Evolutionary conservation across 2,888 invertebrate species (phyloP).

Genomic region (Andrena praecox): DNA sequence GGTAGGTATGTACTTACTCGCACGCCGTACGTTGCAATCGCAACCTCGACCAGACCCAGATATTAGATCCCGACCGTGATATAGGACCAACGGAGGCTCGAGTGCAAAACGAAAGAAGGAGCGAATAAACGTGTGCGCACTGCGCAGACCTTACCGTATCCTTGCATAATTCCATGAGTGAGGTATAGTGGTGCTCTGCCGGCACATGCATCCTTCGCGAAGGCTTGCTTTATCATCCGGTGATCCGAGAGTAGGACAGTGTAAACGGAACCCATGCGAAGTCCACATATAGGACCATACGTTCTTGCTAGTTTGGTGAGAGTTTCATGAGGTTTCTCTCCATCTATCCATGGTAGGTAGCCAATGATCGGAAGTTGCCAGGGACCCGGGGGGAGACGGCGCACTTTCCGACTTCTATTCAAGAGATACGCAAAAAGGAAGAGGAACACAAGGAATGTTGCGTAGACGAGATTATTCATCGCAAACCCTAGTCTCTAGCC

Average conservation of each 20-base stretch:
- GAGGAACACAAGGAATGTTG: constrained; percentile 75
- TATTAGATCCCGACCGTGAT: no score
- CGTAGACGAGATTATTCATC: constrained; percentile 18
- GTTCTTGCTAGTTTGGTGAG: constrained; percentile 88
- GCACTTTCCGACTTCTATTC: constrained; percentile 83
- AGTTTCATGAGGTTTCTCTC: constrained; percentile 89
- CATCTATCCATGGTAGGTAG: constrained; percentile 91
- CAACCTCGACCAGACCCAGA: no score
- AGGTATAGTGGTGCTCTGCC: constrained; percentile 93
- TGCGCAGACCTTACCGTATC: constrained; percentile 89
- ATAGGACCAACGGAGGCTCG: no score
- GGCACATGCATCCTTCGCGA: constrained; percentile 90
- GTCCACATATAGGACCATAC: constrained; percentile 91
- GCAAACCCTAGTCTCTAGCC: not conserved
- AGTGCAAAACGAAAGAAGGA: not conserved
- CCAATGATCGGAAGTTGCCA: constrained; percentile 92
- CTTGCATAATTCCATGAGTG: constrained; percentile 95
- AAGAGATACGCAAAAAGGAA: constrained; percentile 71
- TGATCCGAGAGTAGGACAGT: constrained; percentile 93
- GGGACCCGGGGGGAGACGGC: constrained; percentile 91
- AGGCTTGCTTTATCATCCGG: constrained; percentile 89
- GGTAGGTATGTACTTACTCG: no score
- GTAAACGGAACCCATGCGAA: constrained; percentile 91
- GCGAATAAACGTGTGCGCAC: not conserved
- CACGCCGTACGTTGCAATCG: no score